Conservation (phyloP, 1,140 invertebrate genomes). For the Pogonomyrmex californicus region DNA sequence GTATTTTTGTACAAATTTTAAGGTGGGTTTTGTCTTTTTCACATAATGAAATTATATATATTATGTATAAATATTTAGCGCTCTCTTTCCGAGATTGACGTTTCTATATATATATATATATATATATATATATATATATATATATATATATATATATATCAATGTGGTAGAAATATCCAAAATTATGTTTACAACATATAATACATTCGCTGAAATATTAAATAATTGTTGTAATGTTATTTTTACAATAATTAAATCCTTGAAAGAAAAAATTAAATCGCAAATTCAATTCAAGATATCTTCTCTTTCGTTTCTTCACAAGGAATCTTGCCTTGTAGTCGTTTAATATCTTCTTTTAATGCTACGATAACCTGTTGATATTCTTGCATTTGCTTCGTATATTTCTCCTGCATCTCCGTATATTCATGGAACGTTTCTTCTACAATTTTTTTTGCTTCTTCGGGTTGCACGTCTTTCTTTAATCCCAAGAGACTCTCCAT, state of each 20-base stretch:
- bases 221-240: not conserved
- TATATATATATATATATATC: not conserved
- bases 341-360: slow-evolving; percentile 79
- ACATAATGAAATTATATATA: slow-evolving; percentile 6
- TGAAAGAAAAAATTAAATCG: slow-evolving; percentile 21
- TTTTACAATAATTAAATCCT: not conserved
- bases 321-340: slow-evolving; percentile 66
- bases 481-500: slow-evolving; percentile 91
- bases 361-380: slow-evolving; percentile 74
- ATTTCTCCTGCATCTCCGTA: slow-evolving; percentile 88
- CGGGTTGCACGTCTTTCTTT: slow-evolving; percentile 87
- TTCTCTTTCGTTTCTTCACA: slow-evolving; percentile 58
- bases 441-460: slow-evolving; percentile 88
- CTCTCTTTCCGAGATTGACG: not conserved
- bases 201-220: not conserved
- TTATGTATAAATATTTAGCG: not conserved
- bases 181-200: slow-evolving; percentile 13
- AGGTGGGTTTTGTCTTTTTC: not conserved
- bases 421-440: slow-evolving; percentile 89
- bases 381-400: slow-evolving; percentile 79
- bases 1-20: slow-evolving; percentile 17
- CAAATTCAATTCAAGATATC: slow-evolving; percentile 22
- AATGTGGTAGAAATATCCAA: not conserved
- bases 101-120: slow-evolving; percentile 23
- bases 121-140: slow-evolving; percentile 3